Percentiles rank a stretch among this genome's conserved stretches.
These are phyloP conservation scores for Cecropterus lyciades DNA, from an alignment of 1,140 invertebrate genomes.

Conservation along the genomic window DNA sequence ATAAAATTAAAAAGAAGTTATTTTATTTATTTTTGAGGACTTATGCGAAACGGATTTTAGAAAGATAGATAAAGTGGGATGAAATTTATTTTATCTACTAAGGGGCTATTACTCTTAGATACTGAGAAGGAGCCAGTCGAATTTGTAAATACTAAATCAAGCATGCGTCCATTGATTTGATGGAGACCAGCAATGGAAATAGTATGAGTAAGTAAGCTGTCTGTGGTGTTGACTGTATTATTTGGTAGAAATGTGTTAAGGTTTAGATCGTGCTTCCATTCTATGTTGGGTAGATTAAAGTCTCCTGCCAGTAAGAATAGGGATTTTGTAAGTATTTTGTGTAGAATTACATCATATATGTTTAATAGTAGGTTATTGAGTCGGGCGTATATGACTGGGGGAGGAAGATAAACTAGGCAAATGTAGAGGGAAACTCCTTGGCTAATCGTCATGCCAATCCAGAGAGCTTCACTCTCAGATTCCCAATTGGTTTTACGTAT, in stretches of 20 bases:
- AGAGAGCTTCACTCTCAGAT: constrained; percentile 32
- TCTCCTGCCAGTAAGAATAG: constrained; percentile 20
- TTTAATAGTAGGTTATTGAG: constrained; percentile 12
- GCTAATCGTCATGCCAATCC: constrained; percentile 22
- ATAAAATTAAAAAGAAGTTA: constrained; percentile 16
- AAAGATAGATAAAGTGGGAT: constrained; percentile 21
- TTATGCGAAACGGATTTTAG: not conserved
- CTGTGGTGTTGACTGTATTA: not conserved
- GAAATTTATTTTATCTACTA: constrained; percentile 25
- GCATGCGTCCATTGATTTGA: constrained; percentile 19
- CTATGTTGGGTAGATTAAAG: constrained; percentile 18
- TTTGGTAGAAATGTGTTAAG: constrained; percentile 5
- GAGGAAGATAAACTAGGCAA: constrained; percentile 32
- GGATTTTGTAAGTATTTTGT: constrained; percentile 5
- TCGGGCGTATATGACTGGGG: constrained; percentile 2
- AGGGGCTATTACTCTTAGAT: not conserved
- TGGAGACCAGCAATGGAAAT: not conserved
- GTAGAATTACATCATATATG: constrained; percentile 2
- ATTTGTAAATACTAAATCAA: constrained; percentile 34
- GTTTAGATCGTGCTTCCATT: constrained; percentile 12
- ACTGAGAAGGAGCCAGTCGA: not conserved
- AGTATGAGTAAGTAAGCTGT: constrained; percentile 12
- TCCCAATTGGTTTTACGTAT: constrained; percentile 23
- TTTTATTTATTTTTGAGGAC: constrained; percentile 4
- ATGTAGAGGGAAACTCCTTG: constrained; percentile 24